Evolutionary conservation across 2,113 vertebrate species (phyloP).

Genomic region (Leucoraja erinaceus): DNA sequence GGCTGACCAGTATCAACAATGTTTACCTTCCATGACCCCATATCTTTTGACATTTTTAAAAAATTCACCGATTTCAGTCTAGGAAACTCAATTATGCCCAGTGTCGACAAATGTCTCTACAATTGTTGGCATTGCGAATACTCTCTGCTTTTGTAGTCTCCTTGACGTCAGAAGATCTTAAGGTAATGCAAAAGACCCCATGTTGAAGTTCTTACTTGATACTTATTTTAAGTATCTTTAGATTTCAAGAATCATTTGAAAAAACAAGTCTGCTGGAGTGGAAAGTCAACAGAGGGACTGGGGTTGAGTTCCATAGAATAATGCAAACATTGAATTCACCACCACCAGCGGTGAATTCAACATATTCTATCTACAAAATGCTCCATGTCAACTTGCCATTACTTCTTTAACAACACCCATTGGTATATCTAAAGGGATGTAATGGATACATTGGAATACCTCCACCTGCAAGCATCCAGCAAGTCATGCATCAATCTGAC

Average conservation of each 20-base stretch:
- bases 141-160: neutral
- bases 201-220: neutral
- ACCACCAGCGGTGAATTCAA: too few relatives aligned
- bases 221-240: neutral
- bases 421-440: too few relatives aligned
- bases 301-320: neutral
- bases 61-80: neutral
- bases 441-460: too few relatives aligned
- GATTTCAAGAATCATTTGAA: neutral
- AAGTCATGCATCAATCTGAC: too few relatives aligned
- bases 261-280: neutral
- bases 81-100: neutral
- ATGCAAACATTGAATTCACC: neutral
- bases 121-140: neutral
- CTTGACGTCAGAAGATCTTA: neutral
- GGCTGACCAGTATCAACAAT: neutral
- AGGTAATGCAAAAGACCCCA: neutral
- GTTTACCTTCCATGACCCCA: neutral
- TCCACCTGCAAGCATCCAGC: too few relatives aligned
- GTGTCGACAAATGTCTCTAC: neutral
- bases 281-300: neutral
- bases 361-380: too few relatives aligned
- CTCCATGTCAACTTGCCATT: too few relatives aligned
- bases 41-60: neutral
- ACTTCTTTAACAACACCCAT: too few relatives aligned